Evolutionary conservation across 2,797 vertebrate species (phyloP).

Genomic region (Mus spretus): DNA sequence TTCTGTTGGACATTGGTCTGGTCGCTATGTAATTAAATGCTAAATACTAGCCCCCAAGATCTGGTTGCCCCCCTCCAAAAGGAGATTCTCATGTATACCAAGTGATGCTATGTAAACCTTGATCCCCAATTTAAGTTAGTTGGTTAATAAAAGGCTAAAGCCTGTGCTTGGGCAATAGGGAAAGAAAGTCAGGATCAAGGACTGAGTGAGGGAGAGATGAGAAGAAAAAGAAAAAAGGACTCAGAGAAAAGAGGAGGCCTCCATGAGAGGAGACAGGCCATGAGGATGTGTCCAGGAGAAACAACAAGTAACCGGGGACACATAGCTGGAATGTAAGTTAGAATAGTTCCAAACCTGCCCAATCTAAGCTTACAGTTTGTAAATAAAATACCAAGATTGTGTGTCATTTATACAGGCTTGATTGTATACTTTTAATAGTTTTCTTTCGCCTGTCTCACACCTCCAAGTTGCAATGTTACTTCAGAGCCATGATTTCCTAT

Average conservation of each 20-base stretch:
- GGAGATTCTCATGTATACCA: background rate
- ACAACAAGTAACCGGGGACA: background rate
- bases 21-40: background rate
- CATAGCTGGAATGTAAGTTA: background rate
- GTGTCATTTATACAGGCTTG: background rate
- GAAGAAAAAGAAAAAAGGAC: background rate
- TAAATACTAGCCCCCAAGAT: background rate
- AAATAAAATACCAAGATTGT: background rate
- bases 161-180: background rate
- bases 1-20: background rate
- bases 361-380: background rate
- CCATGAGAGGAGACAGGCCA: background rate
- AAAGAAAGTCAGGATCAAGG: background rate
- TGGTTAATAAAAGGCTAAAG: background rate
- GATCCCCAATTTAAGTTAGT: background rate
- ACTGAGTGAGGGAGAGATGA: background rate
- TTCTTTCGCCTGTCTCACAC: background rate
- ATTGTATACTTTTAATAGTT: too few species aligned
- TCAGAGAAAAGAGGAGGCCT: background rate
- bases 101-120: background rate
- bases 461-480: too few species aligned
- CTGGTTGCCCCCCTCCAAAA: background rate
- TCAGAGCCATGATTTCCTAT: background rate
- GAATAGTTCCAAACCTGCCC: background rate
- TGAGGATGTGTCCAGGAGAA: background rate